Conservation (phyloP, 1,140 invertebrate genomes). For the Metaphire vulgaris region DNA sequence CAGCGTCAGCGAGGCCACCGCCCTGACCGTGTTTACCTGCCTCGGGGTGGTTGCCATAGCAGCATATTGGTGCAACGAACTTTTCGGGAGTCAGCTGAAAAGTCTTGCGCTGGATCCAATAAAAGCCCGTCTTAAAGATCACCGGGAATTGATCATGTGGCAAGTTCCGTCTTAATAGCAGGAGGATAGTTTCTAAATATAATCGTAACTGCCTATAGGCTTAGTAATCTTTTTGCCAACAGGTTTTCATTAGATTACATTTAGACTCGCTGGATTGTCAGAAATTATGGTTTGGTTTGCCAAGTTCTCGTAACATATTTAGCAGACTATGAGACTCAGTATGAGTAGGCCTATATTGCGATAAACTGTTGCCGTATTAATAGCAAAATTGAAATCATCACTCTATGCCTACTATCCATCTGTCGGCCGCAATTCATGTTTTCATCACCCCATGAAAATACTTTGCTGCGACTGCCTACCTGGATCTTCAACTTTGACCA, state of each 20-base stretch:
- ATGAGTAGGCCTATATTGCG: no score
- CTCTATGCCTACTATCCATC: no score
- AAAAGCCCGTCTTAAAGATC: not conserved
- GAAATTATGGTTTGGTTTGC: not conserved
- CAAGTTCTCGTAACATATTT: not conserved
- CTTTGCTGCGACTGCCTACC: no score
- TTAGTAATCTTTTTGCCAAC: not conserved
- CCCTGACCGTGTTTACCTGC: not conserved
- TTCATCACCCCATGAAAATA: no score
- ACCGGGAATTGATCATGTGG: not conserved
- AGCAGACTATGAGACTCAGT: not conserved
- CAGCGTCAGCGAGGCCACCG: not conserved
- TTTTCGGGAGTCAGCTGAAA: not conserved
- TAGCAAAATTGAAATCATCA: no score
- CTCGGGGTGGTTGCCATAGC: not conserved
- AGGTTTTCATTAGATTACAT: not conserved
- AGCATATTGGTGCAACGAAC: not conserved
- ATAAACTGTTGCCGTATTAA: no score
- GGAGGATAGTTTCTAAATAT: no score
- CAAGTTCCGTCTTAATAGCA: no score
- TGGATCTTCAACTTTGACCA: no score
- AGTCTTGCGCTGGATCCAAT: not conserved
- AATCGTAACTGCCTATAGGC: not conserved
- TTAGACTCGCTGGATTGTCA: not conserved
- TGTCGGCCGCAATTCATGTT: no score